Evolutionary conservation across 2,888 invertebrate species (phyloP).

Genomic region (Microdon myrmicae): DNA sequence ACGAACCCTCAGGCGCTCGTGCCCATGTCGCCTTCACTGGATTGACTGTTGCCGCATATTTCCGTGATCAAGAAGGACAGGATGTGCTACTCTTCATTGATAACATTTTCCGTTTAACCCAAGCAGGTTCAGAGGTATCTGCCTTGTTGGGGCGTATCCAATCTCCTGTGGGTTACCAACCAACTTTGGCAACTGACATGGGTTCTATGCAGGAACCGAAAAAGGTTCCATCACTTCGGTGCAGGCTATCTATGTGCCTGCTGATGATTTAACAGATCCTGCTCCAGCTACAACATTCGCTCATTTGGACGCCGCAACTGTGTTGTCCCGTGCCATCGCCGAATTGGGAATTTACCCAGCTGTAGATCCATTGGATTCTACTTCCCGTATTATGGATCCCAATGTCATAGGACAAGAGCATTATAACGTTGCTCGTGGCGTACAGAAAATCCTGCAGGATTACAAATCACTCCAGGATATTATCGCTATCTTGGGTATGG

Average conservation of each 20-base stretch:
- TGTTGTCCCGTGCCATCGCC: slow-evolving; percentile 90
- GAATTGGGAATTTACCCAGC: slow-evolving; percentile 94
- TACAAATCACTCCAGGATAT: slow-evolving; percentile 85
- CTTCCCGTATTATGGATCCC: slow-evolving; percentile 93
- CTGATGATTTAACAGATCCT: slow-evolving; percentile 96
- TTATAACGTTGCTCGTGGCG: slow-evolving; percentile 88
- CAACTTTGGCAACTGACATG: slow-evolving; percentile 95
- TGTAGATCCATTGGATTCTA: slow-evolving; percentile 93
- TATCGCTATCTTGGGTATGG: slow-evolving; percentile 95
- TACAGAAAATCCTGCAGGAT: slow-evolving; percentile 90
- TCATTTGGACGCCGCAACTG: slow-evolving; percentile 96
- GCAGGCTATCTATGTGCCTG: slow-evolving; percentile 94
- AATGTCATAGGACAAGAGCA: slow-evolving; percentile 90
- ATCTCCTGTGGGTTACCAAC: slow-evolving; percentile 94
- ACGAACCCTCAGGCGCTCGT: slow-evolving; percentile 94
- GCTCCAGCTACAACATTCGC: slow-evolving; percentile 96
- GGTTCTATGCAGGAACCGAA: slow-evolving; percentile 95
- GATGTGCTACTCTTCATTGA: slow-evolving; percentile 95
- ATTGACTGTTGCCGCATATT: slow-evolving; percentile 92
- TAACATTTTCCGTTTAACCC: slow-evolving; percentile 95
- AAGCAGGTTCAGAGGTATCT: slow-evolving; percentile 90
- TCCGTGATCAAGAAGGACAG: slow-evolving; percentile 93
- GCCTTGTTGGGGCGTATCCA: slow-evolving; percentile 95
- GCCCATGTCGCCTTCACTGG: slow-evolving; percentile 93
- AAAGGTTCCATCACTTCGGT: slow-evolving; percentile 96